Base-by-base conservation (phyloP, 2,113 vertebrate genomes). In the Etheostoma spectabile region DNA sequence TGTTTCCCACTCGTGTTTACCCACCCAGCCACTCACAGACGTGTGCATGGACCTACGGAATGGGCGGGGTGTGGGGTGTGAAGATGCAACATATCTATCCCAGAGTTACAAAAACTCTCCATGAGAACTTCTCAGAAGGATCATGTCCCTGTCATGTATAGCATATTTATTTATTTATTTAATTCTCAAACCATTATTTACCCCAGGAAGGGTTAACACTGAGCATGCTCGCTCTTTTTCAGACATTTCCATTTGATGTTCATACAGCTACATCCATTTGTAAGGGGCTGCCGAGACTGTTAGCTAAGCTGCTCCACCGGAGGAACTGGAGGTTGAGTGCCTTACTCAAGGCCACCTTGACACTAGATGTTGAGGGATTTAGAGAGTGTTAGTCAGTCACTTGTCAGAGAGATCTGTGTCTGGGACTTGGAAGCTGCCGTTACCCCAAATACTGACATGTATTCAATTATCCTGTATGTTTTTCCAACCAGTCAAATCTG, bases 111-210 rank as follows among this genome's bases (percentile, higher is more conserved):
- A 30, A 72, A 77, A 69, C 76, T 51, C 67, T 61, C 5, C 5
- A 42, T 61, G 49, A 57, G 78, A 87, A 64, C 78, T 79, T 71
- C 61, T 85, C 77, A 84, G 80, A 79, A 82, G 80, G 74, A 84
- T 71, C 63, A 52, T 77, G 81, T 86, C 86, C 86, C 83, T 88
- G 85, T 86, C 87, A 69, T 75, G 82, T 91, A 85, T 84, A 88
- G 71, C 71, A 84, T 93, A 93, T 94, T 94, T 94, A 94, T 94
- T 94, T 94, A 95, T 95, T 95, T 95, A 95, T 95, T 93, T 85
- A 89, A 85, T 79, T 68, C 38, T 68, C n/a, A 8, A 62, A 63
- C 64, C 65, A 79, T 77, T 82, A 82, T 90, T 67, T 27, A 3
- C 35, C 69, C 61, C 65, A 62, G 61, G 49, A 56, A 70, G 62